Conservation (phyloP, 2,113 vertebrate genomes). For the Rhegmatorhina hoffmannsi region DNA sequence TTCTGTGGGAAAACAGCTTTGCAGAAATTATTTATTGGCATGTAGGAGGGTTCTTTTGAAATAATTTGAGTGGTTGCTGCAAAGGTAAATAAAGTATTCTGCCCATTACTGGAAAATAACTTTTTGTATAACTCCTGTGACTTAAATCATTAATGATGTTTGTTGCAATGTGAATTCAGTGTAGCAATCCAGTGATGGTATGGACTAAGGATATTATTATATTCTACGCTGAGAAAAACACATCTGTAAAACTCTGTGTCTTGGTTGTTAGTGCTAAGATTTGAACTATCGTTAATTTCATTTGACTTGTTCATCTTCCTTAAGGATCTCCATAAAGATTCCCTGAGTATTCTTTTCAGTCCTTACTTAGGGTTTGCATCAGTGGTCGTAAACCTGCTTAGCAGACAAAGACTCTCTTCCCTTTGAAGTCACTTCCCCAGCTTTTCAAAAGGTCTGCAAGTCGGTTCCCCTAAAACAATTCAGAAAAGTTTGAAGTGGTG, state of each 20-base stretch:
- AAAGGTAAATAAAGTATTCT: not conserved
- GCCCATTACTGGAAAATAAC: not conserved
- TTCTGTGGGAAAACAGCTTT: not conserved
- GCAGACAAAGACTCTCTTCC: constrained; percentile 71
- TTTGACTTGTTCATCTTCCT: constrained; percentile 76
- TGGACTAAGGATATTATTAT: not conserved
- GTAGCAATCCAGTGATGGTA: not conserved
- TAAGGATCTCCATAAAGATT: constrained; percentile 74
- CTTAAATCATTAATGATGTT: not conserved
- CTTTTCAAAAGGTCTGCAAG: constrained; percentile 75
- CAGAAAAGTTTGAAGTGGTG: constrained; percentile 69
- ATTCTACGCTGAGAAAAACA: constrained; percentile 28
- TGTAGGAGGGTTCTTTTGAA: not conserved
- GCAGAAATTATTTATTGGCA: constrained; percentile 23
- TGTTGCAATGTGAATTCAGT: not conserved
- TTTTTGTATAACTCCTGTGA: not conserved
- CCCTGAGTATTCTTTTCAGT: constrained; percentile 70
- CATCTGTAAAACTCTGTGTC: constrained; percentile 39
- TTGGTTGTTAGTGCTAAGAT: constrained; percentile 39
- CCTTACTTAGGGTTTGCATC: constrained; percentile 75
- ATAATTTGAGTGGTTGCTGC: not conserved
- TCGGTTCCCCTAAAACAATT: constrained; percentile 65
- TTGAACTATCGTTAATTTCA: constrained; percentile 73
- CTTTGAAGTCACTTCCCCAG: constrained; percentile 77
- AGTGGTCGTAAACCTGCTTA: constrained; percentile 79